phyloP scores from a whole-genome alignment of 1,140 invertebrate species.

The Megathymus violae region DNA sequence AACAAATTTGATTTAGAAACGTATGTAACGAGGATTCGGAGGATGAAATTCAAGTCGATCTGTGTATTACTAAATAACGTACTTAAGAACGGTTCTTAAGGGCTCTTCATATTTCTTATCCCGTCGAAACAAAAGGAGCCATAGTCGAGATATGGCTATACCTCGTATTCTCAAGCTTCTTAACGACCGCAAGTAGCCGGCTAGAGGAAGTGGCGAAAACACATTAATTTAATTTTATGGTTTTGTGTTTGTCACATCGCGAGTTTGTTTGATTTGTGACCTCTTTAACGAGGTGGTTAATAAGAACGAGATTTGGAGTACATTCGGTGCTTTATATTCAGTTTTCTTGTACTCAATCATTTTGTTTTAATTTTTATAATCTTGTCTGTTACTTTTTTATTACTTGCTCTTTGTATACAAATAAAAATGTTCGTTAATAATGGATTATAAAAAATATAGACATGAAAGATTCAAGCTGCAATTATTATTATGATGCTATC shows the following conservation, averaged over 20 bases:
- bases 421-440: too few relatives aligned
- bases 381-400: too few relatives aligned
- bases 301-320: slow-evolving; percentile 34
- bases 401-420: too few relatives aligned
- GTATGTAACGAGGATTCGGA: not conserved
- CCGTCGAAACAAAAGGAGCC: slow-evolving; percentile 38
- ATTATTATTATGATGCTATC: too few relatives aligned
- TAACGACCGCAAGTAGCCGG: slow-evolving; percentile 58
- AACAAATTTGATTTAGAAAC: too few relatives aligned
- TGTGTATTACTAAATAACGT: too few relatives aligned
- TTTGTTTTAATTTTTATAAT: too few relatives aligned
- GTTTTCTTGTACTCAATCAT: too few relatives aligned
- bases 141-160: not conserved
- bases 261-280: slow-evolving; percentile 80
- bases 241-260: slow-evolving; percentile 83
- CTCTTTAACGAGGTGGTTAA: slow-evolving; percentile 65
- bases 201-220: slow-evolving; percentile 62
- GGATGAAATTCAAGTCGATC: too few relatives aligned
- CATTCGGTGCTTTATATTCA: slow-evolving; percentile 12
- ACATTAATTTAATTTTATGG: slow-evolving; percentile 84
- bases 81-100: not conserved
- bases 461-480: too few relatives aligned
- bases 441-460: too few relatives aligned
- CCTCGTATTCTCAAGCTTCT: slow-evolving; percentile 35
- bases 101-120: slow-evolving; percentile 14